Percentiles rank a stretch among this genome's conserved stretches.
Conservation (phyloP, 2,888 invertebrate species). For the Zygaena filipendulae region DNA sequence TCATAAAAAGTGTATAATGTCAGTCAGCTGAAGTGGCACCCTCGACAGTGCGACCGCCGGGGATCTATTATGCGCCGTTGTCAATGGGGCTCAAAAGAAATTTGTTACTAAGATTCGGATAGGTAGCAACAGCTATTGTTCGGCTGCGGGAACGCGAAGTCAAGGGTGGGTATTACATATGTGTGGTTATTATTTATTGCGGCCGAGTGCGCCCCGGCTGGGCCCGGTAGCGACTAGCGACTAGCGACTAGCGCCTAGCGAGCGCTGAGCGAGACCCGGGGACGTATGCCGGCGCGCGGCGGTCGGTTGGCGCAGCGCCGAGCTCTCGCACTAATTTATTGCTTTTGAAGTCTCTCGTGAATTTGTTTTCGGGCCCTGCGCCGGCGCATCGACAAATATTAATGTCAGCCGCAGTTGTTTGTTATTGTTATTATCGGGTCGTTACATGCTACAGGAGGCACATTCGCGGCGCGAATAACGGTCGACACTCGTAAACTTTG, state of each 20-base stretch:
- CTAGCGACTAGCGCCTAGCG: no score
- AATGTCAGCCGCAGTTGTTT: constrained; percentile 34
- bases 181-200: constrained; percentile 22
- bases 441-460: constrained; percentile 26
- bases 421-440: constrained; percentile 29
- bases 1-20: constrained; percentile 34
- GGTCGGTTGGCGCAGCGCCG: constrained; percentile 15
- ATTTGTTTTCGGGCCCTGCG: constrained; percentile 42
- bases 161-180: constrained; percentile 21
- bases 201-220: constrained; percentile 14
- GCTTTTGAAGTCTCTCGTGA: constrained; percentile 27
- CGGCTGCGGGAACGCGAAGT: constrained; percentile 17
- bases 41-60: constrained; percentile 43
- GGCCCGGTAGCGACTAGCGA: constrained; percentile 19
- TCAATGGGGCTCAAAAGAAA: constrained; percentile 52
- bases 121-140: constrained; percentile 36
- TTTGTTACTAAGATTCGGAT: constrained; percentile 52
- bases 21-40: constrained; percentile 35
- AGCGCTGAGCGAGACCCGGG: no score
- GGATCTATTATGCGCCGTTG: constrained; percentile 35
- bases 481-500: no score
- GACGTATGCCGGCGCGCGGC: constrained; percentile 25
- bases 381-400: constrained; percentile 32
- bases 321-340: constrained; percentile 30
- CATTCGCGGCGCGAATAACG: constrained; percentile 17